Evolutionary conservation across 2,113 vertebrate species (phyloP).

Genomic region (Oryctolagus cuniculus): DNA sequence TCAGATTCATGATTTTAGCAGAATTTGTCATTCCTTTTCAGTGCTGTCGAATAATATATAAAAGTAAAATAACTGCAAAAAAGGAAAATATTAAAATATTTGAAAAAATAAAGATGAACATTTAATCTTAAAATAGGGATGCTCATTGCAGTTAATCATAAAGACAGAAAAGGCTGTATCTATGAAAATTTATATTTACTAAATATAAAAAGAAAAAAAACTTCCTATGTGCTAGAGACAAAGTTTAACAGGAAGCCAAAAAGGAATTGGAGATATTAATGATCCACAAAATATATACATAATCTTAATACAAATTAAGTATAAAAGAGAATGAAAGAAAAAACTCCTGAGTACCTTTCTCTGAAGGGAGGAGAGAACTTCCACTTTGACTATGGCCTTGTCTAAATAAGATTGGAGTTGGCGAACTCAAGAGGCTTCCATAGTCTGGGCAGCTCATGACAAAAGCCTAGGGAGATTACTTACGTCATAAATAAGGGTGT

Average conservation of each 20-base stretch:
- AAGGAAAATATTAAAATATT: neutral
- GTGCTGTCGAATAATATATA: neutral
- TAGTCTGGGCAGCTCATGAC: too few species aligned
- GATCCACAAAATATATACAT: neutral
- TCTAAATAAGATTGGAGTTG: too few species aligned
- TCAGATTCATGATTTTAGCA: neutral
- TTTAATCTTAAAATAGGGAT: neutral
- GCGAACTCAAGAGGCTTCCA: too few species aligned
- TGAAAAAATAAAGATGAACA: neutral
- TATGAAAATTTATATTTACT: too few species aligned
- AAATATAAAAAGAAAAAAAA: too few species aligned
- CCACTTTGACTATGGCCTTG: too few species aligned
- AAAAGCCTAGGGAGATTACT: too few species aligned
- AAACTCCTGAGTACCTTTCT: too few species aligned
- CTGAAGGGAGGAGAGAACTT: too few species aligned
- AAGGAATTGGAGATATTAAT: neutral
- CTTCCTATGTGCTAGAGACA: neutral
- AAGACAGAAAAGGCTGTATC: neutral
- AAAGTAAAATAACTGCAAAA: conserved; percentile 19
- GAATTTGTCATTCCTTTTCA: neutral
- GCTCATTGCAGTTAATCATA: neutral
- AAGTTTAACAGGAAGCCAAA: conserved; percentile 37
- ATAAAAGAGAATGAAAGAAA: too few species aligned
- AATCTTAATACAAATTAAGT: neutral
- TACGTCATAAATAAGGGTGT: too few species aligned